Base-by-base conservation (phyloP, 2,888 invertebrate genomes). In the Gisinianus flammeolus region DNA sequence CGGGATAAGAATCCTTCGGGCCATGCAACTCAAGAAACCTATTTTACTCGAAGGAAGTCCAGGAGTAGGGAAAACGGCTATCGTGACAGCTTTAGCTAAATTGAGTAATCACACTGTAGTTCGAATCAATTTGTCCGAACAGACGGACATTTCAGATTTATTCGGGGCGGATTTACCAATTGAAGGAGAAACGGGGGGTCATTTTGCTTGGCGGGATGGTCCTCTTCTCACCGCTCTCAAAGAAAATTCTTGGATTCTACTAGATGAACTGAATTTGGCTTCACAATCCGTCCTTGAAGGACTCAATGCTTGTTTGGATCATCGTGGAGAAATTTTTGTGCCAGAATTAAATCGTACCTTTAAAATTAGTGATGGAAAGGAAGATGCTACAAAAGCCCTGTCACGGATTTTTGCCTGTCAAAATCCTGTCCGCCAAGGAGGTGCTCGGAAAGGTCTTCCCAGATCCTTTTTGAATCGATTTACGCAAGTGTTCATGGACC, bases 261-360 rank as follows among this genome's bases (percentile, higher is more conserved):
- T 99, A 31, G 99, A 99, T 87, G 99, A 99, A 87, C 89, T 90
- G 82, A 99, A 99, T 89, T 90, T 99, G 81, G 99, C 99, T 0
- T 97, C 98, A 0, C 99, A 99, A 87, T 95, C 98, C 0, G 98
- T 99, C 0, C 89, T 99, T 19, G 99, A 99, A 89, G 99, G 98
- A 33, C 90, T 99, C 2, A 99, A 99, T 87, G 98, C 99, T 0
- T 98, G 98, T 85, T 90, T 99, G 77, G 99, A 99, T 89, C 99
- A 99, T 87, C 90, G 99, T 85, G 96, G 96, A 0, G 96, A 97
- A 88, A 92, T 99, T 28, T 99, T 91, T 86, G 93, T 99, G 78
- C 97, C 99, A 0, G 99, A 99, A 88, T 88, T 99, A 16, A 94
- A 93, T 69, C 92, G 91, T 87, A 93, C 93, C 0, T 98, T 98